A percentile compares a stretch with the other conserved stretches of the same genome.
Evolutionary conservation across 2,888 invertebrate species (phyloP).

Genomic region (Aspidapion aeneum): DNA sequence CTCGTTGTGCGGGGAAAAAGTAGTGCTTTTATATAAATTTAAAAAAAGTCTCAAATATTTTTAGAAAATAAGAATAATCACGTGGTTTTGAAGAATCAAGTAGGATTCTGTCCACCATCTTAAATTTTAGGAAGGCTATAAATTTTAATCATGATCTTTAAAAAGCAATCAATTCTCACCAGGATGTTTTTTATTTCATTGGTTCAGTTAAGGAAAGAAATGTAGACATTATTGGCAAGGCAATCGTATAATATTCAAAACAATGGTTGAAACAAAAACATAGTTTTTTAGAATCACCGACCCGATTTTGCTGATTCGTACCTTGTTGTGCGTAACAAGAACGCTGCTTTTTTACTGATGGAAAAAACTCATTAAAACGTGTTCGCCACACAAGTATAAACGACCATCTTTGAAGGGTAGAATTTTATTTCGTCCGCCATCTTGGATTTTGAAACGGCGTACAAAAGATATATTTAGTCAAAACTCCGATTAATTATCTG

Average conservation of each 20-base stretch:
- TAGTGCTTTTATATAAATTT: too few species aligned
- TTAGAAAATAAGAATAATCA: not conserved
- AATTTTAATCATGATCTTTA: not conserved
- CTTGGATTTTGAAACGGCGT: too few species aligned
- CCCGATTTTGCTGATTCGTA: not conserved
- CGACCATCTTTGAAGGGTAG: too few species aligned
- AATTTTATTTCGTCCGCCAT: too few species aligned
- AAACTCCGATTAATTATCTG: too few species aligned
- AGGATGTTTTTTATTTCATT: not conserved
- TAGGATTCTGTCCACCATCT: not conserved
- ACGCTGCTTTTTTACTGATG: not conserved
- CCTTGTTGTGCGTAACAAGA: not conserved
- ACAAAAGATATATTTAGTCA: too few species aligned
- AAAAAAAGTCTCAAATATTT: too few species aligned
- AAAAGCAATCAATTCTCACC: not conserved
- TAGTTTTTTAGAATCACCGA: not conserved
- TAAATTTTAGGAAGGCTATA: not conserved
- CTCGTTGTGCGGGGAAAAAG: too few species aligned
- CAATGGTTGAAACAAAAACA: not conserved
- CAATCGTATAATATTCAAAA: not conserved
- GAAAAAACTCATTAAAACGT: not conserved
- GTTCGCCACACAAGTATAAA: too few species aligned
- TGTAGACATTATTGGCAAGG: too few species aligned
- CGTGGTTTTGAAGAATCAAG: not conserved
- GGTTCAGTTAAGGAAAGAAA: too few species aligned